Base-by-base conservation (phyloP, 1,140 invertebrate species). In the Rhagoletis zephyria region DNA sequence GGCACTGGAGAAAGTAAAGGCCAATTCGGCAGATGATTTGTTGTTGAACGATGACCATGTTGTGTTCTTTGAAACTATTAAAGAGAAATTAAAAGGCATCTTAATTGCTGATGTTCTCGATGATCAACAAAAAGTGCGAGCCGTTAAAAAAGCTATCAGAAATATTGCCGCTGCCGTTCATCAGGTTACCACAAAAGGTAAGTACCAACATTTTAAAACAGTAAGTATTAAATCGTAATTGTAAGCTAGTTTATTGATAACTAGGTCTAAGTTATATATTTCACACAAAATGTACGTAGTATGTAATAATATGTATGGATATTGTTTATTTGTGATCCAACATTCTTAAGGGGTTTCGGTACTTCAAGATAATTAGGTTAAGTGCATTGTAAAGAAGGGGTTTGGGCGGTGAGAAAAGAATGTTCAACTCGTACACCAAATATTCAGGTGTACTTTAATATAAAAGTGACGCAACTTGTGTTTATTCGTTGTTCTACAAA, bases 71-170 rank as follows among this genome's bases (percentile, higher is more conserved):
- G 97, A 97, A 93, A 97, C 96, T 0, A 95, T 96, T 0, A 97
- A 97, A 91, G 97, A 97, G 90, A 97, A 97, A 91, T 93, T 97
- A 14, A 97, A 96, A 93, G 97, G 97, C 61, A 96, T 96, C 86
- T 92, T 96, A 59, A 95, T 96, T 88, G 96, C 96, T 6, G 96
- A 96, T 67, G 95, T 97, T 89, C 95, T 97, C 30, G 94, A 95
- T 59, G 94, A 95, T 87, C 88, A 88, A 67, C 90, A 93, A 89
- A 93, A 93, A 90, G 89, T 93, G 70, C 90, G 90, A 67, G 92
- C 92, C 74, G 92, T 92, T 48, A 93, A 93, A 89, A 91, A 90
- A 88, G 90, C 93, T 88, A 94, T 95, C 88, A 95, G 95, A 90
- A 95, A 96, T 89, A 95, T 95, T 77, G 96, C 96, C 10, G 94